Base-by-base conservation (phyloP, 1,140 invertebrate genomes). In the Aphelenchoides avenae region DNA sequence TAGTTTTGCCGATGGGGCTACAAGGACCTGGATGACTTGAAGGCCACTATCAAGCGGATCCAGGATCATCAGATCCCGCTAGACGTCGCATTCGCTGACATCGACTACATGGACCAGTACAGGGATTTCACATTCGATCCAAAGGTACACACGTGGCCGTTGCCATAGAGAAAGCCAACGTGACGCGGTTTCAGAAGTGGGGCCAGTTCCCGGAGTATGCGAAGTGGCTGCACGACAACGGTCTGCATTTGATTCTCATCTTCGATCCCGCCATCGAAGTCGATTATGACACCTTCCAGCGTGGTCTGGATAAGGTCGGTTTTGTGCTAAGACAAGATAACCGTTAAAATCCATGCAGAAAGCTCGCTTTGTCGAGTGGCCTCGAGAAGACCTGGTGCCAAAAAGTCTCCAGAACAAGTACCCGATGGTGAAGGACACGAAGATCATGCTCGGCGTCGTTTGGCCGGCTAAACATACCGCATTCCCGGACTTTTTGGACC, bases 21-120 rank as follows among this genome's bases (percentile, higher is more conserved):
- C 64, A 81, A 82, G 53, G 83, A 81, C 36, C 74, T 88, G 15
- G 83, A 86, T 49, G 81, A 84, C 24, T 87, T 87, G 0, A 81
- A 77, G 65, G 53, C 54, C 43, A 73, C 70, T 5, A 68, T 79
- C 9, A 47, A 79, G 26, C 47, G 79, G 42, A 81, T 69, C 26
- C 26, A 61, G 6, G 60, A 68, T 20, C 70, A 70, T 36, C 65
- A 64, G 46, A 80, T 82, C 54, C 81, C 81, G 2, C 50, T 62
- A 44, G 71, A 73, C 50, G 64, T 66, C 27, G 52, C 43, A n/a
- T 64, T 59, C 41, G 51, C 69, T 20, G 71, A 73, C 50, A 84
- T 92, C 57, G 89, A 93, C 79, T 91, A 92, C 73, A 92, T 92
- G 89, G 79, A 86, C n/a, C 82, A 84, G 41, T 82, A 81, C 48